Conservation (phyloP, 1,140 invertebrate species). For the Polypedilum vanderplanki region DNA sequence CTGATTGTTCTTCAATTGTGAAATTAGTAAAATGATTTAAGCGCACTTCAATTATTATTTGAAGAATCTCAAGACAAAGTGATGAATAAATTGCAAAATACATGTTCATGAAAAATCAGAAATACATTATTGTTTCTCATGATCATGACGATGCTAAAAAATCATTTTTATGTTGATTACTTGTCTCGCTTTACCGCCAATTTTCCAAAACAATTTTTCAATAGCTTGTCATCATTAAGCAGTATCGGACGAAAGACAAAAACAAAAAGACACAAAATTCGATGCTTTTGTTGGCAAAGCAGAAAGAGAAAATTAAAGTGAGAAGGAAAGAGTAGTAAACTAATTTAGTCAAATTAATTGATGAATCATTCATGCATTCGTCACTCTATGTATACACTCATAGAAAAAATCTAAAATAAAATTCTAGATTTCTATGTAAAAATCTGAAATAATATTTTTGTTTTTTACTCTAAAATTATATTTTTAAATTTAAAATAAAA, state of each 20-base stretch:
- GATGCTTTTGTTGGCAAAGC: neutral
- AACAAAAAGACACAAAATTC: neutral
- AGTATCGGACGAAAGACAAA: neutral
- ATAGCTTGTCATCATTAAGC: neutral
- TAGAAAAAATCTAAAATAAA: too few relatives aligned
- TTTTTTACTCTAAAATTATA: too few relatives aligned
- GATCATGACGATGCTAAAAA: too few relatives aligned
- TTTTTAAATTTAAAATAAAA: too few relatives aligned
- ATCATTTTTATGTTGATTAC: neutral
- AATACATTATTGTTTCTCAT: too few relatives aligned
- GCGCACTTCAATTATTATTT: neutral
- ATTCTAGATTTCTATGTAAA: too few relatives aligned
- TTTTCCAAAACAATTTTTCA: neutral
- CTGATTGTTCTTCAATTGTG: neutral
- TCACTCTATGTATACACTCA: neutral
- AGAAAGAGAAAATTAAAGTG: too few relatives aligned
- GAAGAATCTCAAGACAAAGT: too few relatives aligned
- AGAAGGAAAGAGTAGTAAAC: too few relatives aligned
- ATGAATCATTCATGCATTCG: slow-evolving; percentile 12
- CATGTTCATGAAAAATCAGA: too few relatives aligned
- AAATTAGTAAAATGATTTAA: neutral
- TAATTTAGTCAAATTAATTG: neutral
- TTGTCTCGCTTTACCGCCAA: neutral
- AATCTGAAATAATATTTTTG: too few relatives aligned
- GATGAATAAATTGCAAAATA: too few relatives aligned